Evolutionary conservation across 1,140 invertebrate genomes (phyloP), one percentile per base, ranked within the genome.

Genomic region (Pseudomyrmex flavicornis): DNA sequence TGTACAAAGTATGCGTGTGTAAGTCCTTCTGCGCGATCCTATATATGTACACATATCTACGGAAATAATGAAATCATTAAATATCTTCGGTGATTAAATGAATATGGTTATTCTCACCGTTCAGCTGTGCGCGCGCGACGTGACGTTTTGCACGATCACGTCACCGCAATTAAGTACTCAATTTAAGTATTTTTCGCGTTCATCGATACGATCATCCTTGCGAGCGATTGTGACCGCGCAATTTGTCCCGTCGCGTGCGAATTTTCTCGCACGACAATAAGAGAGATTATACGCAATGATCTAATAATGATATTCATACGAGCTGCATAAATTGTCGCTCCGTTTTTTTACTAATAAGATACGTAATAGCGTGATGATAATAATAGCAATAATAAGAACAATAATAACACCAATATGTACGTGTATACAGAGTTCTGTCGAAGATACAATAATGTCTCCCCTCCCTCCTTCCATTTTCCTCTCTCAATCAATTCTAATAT

Each of bases 331-430:
- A 35, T 35, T 72, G 46, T 80, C 54, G 54, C 65, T 70, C 22
- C 54, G 44, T 72, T 72, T 12, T 48, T 79, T 22, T 22, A 70
- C 58, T 80, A 80, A 80, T 80, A 70, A 70, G 59, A 72, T 80
- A 80, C 66, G 46, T 70, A 80, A 70, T 80, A 56, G 74, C 26
- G 26, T 77, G 76, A 61, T 44, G 46, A 80, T 80, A 80, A 80
- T 80, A 80, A 80, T 80, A 80, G 76, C 76, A 80, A 70, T 80
- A 70, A 80, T 80, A 80, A 80, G 76, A 80, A 80, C 66, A 66
- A 80, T 80, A 80, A 80, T 80, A 80, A 80, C 66, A 80, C 76
- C 54, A 72, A 80, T 80, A 77, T 66, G 48, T 77, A 79, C 56
- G 65, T 80, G 66, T 80, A 72, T 80, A 80, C 76, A 79, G 20